Evolutionary conservation across 2,797 vertebrate species (phyloP), one percentile per base, ranked within the genome.

Genomic region (Anguilla marmorata): DNA sequence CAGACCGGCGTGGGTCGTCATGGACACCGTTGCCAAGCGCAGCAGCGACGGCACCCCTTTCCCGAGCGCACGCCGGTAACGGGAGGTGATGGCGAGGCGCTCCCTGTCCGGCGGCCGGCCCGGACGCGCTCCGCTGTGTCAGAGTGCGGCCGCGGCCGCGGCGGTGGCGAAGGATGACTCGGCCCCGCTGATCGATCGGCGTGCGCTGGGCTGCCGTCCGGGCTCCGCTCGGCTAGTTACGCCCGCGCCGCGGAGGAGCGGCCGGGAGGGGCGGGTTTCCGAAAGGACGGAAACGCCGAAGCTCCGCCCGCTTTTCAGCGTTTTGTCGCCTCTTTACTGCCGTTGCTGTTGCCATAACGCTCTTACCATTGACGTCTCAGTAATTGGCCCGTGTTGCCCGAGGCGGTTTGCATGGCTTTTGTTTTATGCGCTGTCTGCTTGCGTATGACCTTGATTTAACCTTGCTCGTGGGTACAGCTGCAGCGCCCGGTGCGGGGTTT

Each of bases 161-260:
- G 33, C 33, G 33, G 33, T 30, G 37, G 84, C 92, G 92, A 90
- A 1, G 33, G 33, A 33, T 33, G 91, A 91, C 91, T 12, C 86
- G 89, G 90, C 88, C 86, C 87, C 88, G 91, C 90, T 85, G 93
- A 96, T 96, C 89, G 93, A 96, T 95, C 85, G 89, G 87, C 87
- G 90, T 41, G 54, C 90, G 91, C 88, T 19, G 89, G 92, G 91
- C 87, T 95, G 95, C 95, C 94, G 93, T 92, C 93, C 92, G 93
- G 91, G 92, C 93, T 92, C 95, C 95, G 96, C 94, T 96, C 96
- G 95, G 94, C 95, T 96, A 95, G 95, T 95, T 93, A 95, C 93
- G 93, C 93, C 92, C 92, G 90, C 88, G 89, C 92, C 89, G 87
- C 93, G 91, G 88, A 93, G 86, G 91, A 91, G 91, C 89, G 86